Conservation (phyloP, 2,797 vertebrate species). For the Clarias platycephalus region DNA sequence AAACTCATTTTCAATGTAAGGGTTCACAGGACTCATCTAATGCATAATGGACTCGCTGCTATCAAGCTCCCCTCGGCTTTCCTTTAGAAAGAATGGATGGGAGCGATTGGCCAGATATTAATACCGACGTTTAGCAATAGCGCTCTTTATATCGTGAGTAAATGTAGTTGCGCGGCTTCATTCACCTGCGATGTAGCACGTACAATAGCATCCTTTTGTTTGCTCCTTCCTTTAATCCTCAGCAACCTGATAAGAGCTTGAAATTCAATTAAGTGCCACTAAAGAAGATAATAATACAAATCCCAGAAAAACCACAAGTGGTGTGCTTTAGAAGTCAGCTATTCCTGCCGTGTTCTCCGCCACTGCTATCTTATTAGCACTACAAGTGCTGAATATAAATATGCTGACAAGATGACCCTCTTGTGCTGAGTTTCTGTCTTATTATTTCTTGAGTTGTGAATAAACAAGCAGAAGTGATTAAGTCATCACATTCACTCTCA, state of each 20-base stretch:
- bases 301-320: slow-evolving; percentile 41
- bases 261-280: slow-evolving; percentile 54
- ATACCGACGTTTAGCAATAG: slow-evolving; percentile 36
- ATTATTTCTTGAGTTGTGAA: slow-evolving; percentile 41
- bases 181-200: slow-evolving; percentile 50
- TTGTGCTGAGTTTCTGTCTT: slow-evolving; percentile 32
- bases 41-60: slow-evolving; percentile 32
- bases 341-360: slow-evolving; percentile 4
- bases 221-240: slow-evolving; percentile 41
- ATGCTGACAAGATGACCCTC: slow-evolving; percentile 48
- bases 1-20: slow-evolving; percentile 34
- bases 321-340: slow-evolving; percentile 45
- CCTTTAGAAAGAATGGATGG: slow-evolving; percentile 4
- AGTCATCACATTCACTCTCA: slow-evolving; percentile 36
- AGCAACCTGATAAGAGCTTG: slow-evolving; percentile 47
- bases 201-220: slow-evolving; percentile 51
- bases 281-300: slow-evolving; percentile 58
- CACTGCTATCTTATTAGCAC: slow-evolving; percentile 51
- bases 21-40: slow-evolving; percentile 39
- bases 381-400: slow-evolving; percentile 54
- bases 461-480: slow-evolving; percentile 45
- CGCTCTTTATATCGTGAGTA: slow-evolving; percentile 18
- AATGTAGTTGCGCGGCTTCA: slow-evolving; percentile 51
- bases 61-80: slow-evolving; percentile 40
- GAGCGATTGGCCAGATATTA: slow-evolving; percentile 38